These are phyloP conservation scores for Danionella cerebrum DNA, from an alignment of 2,113 vertebrate genomes.

Conservation along the genomic window DNA sequence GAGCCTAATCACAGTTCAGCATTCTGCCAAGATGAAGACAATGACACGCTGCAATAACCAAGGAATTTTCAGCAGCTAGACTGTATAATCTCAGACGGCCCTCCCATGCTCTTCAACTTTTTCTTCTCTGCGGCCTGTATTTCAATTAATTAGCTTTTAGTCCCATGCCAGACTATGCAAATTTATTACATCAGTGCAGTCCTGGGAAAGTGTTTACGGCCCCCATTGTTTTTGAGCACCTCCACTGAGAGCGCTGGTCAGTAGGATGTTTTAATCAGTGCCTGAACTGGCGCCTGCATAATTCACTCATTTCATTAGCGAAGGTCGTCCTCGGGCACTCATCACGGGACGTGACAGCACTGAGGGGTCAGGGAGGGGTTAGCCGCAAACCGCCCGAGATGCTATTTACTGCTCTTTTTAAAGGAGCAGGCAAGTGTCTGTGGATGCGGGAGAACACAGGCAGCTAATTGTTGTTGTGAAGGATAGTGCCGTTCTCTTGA, in stretches of 20 bases:
- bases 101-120: constrained; percentile 64
- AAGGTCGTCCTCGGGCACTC: constrained; percentile 53
- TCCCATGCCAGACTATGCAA: constrained; percentile 95
- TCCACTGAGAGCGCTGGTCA: constrained; percentile 73
- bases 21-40: neutral
- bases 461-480: constrained; percentile 17
- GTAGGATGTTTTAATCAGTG: constrained; percentile 98
- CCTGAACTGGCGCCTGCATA: constrained; percentile 80
- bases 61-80: neutral
- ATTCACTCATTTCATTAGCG: constrained; percentile 65
- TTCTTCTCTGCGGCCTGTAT: constrained; percentile 68
- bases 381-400: constrained; percentile 18
- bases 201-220: constrained; percentile 88
- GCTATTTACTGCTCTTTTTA: constrained; percentile 40
- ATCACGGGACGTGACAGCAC: constrained; percentile 55
- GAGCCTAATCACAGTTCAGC: neutral
- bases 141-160: constrained; percentile 98
- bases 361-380: constrained; percentile 37
- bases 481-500: constrained; percentile 14
- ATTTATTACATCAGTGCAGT: constrained; percentile 92
- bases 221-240: constrained; percentile 85
- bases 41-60: neutral
- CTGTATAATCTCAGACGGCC: constrained; percentile 55
- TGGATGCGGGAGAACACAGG: constrained; percentile 19
- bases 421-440: constrained; percentile 24